phyloP scores from a whole-genome alignment of 2,113 vertebrate species.

The Cyprinodon brontotheroides region DNA sequence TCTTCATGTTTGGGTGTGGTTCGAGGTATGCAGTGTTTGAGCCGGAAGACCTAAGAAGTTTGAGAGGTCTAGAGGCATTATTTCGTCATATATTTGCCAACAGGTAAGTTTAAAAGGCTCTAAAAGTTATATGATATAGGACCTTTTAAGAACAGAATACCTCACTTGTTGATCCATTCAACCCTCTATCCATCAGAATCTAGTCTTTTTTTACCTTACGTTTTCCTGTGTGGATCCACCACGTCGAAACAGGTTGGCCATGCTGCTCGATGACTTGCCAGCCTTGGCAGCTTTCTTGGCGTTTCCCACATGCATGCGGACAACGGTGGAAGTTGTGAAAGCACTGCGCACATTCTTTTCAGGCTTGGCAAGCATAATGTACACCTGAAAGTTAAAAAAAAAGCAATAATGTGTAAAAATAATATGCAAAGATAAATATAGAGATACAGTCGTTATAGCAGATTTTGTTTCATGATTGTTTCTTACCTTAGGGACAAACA shows the following conservation, averaged over 20 bases:
- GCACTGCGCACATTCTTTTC: slow-evolving; percentile 97
- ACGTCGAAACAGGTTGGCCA: slow-evolving; percentile 93
- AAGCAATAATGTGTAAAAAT: background rate
- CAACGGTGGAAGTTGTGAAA: slow-evolving; percentile 96
- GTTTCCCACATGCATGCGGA: slow-evolving; percentile 96
- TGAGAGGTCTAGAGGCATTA: no score
- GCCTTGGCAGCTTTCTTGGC: slow-evolving; percentile 89
- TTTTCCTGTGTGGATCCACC: slow-evolving; percentile 90
- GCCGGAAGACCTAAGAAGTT: no score
- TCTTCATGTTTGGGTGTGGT: no score
- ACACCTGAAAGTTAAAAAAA: slow-evolving; percentile 76
- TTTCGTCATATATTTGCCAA: no score
- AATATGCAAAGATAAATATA: background rate
- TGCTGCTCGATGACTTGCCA: slow-evolving; percentile 90
- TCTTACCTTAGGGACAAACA: slow-evolving; percentile 94
- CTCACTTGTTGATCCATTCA: background rate
- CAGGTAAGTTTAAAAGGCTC: no score
- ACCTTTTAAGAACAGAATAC: background rate
- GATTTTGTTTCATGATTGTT: background rate
- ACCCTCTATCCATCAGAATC: background rate
- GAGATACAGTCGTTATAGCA: no score
- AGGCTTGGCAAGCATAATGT: slow-evolving; percentile 97
- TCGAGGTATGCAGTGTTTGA: no score
- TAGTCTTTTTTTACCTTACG: slow-evolving; percentile 84
- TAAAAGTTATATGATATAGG: no score